These are phyloP conservation scores for Archilochus colubris DNA, from an alignment of 2,113 vertebrate genomes.

Conservation along the genomic window DNA sequence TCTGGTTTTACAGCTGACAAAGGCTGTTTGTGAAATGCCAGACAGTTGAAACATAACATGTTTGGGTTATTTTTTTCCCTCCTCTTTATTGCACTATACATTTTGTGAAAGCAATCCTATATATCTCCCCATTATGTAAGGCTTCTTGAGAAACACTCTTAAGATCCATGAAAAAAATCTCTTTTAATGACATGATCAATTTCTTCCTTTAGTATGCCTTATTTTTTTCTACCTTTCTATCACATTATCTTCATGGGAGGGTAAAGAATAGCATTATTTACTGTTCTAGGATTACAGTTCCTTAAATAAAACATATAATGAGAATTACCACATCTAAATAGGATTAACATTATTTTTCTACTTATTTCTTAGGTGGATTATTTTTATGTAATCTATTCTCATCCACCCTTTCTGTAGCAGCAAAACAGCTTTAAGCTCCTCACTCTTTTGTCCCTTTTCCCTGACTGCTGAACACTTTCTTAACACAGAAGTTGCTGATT, in stretches of 20 bases:
- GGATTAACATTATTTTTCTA: conserved; percentile 14
- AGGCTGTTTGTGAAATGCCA: neutral
- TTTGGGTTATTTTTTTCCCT: neutral
- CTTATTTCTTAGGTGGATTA: conserved; percentile 7
- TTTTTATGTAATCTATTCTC: conserved; percentile 3
- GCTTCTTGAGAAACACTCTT: neutral
- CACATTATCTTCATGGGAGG: neutral
- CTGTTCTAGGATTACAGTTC: neutral
- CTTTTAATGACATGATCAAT: conserved; percentile 7
- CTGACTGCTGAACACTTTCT: neutral
- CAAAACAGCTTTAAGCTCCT: neutral
- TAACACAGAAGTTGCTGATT: neutral
- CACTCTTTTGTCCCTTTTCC: neutral
- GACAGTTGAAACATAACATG: neutral
- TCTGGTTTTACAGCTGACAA: neutral
- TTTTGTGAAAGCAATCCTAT: neutral
- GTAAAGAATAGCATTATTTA: conserved; percentile 1
- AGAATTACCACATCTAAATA: neutral
- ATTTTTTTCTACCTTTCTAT: neutral
- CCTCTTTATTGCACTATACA: neutral
- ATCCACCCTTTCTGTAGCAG: neutral
- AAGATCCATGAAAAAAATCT: neutral
- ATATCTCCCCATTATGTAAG: neutral
- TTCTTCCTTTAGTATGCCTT: neutral
- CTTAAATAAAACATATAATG: conserved; percentile 3